These are phyloP conservation scores for Spisula subtruncata DNA, from an alignment of 2,888 invertebrate species.

Conservation along the genomic window DNA sequence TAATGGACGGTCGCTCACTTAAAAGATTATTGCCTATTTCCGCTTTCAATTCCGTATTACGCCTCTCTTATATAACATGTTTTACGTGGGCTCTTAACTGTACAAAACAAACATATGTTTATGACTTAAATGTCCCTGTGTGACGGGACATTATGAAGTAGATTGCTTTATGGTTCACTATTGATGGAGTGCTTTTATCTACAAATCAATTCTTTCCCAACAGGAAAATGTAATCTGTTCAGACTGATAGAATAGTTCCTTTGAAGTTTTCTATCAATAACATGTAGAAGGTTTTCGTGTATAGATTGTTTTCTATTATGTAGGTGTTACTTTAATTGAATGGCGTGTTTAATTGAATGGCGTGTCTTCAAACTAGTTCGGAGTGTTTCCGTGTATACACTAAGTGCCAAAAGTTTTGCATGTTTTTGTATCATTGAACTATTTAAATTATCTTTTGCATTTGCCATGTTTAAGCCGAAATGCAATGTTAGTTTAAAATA, in stretches of 20 bases:
- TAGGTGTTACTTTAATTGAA: no score
- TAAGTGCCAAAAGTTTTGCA: neutral
- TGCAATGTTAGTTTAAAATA: no score
- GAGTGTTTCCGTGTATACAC: neutral
- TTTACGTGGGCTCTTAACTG: constrained; percentile 4
- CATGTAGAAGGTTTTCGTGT: no score
- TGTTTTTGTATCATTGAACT: no score
- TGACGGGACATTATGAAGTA: neutral
- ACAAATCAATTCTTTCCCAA: neutral
- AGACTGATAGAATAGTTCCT: neutral
- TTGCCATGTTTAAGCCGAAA: no score
- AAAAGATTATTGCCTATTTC: neutral
- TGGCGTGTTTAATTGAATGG: no score
- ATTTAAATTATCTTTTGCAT: no score
- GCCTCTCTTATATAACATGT: neutral
- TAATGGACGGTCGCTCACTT: neutral
- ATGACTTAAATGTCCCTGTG: neutral
- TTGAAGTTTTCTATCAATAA: no score
- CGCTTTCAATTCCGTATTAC: neutral
- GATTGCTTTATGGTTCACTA: neutral
- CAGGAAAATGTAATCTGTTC: neutral
- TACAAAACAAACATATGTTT: neutral
- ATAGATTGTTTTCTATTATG: no score
- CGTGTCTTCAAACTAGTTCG: neutral
- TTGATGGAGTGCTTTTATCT: neutral